Evolutionary conservation across 2,888 invertebrate species (phyloP), one percentile per base, ranked within the genome.

Genomic region (Agrotis ipsilon): DNA sequence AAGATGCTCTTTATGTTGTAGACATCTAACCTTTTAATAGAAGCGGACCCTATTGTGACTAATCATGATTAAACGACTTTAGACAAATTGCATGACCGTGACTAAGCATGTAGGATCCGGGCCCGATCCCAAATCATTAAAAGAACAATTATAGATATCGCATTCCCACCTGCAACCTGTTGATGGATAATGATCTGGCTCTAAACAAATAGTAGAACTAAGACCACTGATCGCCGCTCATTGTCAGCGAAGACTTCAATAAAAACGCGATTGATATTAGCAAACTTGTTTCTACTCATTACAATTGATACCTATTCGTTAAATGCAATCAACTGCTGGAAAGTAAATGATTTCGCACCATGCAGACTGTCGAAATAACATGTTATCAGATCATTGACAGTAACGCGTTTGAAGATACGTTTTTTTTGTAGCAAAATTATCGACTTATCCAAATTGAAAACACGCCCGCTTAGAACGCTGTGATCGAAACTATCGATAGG

Each of bases 51-150:
- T 92, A 95, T 96, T 96, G 96, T 96, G 95, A 95, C 95, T 95
- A 95, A 96, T 96, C 96, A 96, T 95, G 96, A 96, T 96, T 94
- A 96, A 96, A 96, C 94, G 96, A 94, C 93, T 94, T 94, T 94
- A 95, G 95, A 96, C 95, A 96, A 96, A 96, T 96, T 96, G 96
- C 96, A 94, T 94, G 94, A 86, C 92, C 96, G 89, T 96, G 96
- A 96, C 96, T 96, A 93, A 93, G 96, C 96, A 96, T 93, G 91
- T 92, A 93, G 91, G 89, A 89, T 88, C 89, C 89, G 89, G 88
- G 89, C 87, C 87, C 93, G 93, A 93, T 92, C 94, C 94, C 93
- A 93, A 94, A 95, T 94, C 96, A 95, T 96, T 95, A 96, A 93
- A 94, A 95, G 94, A 94, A 96, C 95, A 95, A 96, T 96, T 95